These are phyloP conservation scores for Adineta ricciae DNA, from an alignment of 2,888 invertebrate species.

Conservation along the genomic window DNA sequence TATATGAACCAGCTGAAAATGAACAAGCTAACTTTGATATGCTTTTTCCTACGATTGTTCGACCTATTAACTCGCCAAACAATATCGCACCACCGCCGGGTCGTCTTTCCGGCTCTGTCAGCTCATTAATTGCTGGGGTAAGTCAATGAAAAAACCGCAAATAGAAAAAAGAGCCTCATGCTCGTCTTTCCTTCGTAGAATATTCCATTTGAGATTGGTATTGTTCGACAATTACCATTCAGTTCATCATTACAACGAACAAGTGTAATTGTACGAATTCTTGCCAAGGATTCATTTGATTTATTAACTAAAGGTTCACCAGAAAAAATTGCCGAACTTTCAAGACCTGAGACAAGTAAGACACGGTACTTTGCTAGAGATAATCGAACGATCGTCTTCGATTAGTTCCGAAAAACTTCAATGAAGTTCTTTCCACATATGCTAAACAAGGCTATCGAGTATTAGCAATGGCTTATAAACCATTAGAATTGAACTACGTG, in stretches of 20 bases:
- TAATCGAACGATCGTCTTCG: background rate
- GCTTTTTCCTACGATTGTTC: conserved; percentile 27
- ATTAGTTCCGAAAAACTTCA: conserved; percentile 52
- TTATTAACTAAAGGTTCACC: conserved; percentile 78
- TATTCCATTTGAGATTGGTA: conserved; percentile 57
- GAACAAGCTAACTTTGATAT: conserved; percentile 30
- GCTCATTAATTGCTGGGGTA: conserved; percentile 2
- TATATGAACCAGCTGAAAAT: conserved; percentile 27
- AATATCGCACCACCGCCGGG: background rate
- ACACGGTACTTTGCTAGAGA: background rate
- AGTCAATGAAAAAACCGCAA: background rate
- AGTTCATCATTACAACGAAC: conserved; percentile 72
- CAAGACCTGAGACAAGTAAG: conserved; percentile 55
- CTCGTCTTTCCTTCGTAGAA: background rate
- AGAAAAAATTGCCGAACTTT: conserved; percentile 74
- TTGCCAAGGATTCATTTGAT: conserved; percentile 65
- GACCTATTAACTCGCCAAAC: background rate
- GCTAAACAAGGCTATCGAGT: conserved; percentile 54
- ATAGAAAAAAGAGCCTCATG: too few relatives aligned
- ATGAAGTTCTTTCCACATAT: conserved; percentile 51
- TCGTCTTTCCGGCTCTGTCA: background rate
- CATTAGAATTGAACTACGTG: conserved; percentile 49
- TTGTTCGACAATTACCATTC: conserved; percentile 73
- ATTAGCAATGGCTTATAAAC: conserved; percentile 53
- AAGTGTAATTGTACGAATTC: conserved; percentile 70